phyloP scores from a whole-genome alignment of 2,888 invertebrate genomes.

The Phoenoteleia sp. region DNA sequence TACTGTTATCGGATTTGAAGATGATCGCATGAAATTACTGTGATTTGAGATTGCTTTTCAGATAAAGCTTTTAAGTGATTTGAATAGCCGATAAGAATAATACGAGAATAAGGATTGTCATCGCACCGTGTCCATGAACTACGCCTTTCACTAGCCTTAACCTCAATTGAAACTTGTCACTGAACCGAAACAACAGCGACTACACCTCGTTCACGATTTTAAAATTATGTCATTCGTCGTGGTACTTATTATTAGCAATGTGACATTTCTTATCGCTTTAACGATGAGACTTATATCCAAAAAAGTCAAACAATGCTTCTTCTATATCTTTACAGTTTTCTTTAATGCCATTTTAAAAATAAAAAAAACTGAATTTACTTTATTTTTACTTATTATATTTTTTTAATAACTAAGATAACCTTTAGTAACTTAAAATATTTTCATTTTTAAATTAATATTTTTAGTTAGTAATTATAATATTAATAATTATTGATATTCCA shows the following conservation, averaged over 20 bases:
- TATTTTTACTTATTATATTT: no score
- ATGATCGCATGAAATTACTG: neutral
- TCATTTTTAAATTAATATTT: no score
- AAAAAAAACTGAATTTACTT: no score
- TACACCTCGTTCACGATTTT: conserved; percentile 33
- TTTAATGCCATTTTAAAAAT: no score
- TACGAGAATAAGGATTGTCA: conserved; percentile 39
- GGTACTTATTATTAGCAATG: neutral
- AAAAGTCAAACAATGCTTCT: no score
- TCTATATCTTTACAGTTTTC: no score
- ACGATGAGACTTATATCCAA: neutral
- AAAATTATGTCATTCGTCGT: conserved; percentile 27
- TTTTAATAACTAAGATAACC: no score
- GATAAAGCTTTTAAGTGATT: neutral
- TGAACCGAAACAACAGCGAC: conserved; percentile 50
- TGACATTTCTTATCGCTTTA: neutral
- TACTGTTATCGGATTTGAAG: no score
- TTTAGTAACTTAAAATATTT: no score
- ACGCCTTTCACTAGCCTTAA: conserved; percentile 69
- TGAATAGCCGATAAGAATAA: neutral
- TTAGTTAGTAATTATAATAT: no score
- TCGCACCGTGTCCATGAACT: conserved; percentile 55
- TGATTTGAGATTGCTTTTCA: neutral
- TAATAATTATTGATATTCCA: no score
- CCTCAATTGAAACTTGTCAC: conserved; percentile 62